Evolutionary conservation across 2,113 vertebrate species (phyloP).

Genomic region (Danionella cerebrum): DNA sequence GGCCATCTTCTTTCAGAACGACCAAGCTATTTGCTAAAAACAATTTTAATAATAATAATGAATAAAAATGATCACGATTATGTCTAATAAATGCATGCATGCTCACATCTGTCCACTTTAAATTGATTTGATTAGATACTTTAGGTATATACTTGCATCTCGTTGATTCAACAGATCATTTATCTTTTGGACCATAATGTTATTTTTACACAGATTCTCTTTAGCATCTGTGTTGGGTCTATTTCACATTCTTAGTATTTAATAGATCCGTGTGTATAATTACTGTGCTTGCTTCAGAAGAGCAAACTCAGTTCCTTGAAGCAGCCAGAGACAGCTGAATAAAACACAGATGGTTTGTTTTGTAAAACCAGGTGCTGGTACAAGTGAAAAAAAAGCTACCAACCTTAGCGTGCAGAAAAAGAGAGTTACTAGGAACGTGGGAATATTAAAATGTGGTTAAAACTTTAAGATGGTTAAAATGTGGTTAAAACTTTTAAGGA

Average conservation of each 20-base stretch:
- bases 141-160: too few relatives aligned
- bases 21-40: too few relatives aligned
- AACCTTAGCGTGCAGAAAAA: background rate
- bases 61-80: too few relatives aligned
- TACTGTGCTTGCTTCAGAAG: conserved; percentile 29
- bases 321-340: conserved; percentile 14
- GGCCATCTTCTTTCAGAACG: too few relatives aligned
- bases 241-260: conserved; percentile 20
- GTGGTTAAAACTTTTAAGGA: background rate
- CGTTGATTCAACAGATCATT: too few relatives aligned
- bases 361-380: conserved; percentile 28
- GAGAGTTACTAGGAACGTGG: background rate
- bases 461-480: background rate
- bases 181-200: too few relatives aligned
- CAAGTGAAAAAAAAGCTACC: background rate
- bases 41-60: too few relatives aligned
- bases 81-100: too few relatives aligned
- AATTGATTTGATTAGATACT: too few relatives aligned
- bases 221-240: conserved; percentile 29
- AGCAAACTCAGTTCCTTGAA: background rate
- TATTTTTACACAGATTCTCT: conserved; percentile 15
- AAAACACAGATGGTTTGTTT: conserved; percentile 40
- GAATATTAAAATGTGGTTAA: background rate
- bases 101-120: too few relatives aligned
- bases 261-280: conserved; percentile 34